A percentile compares a stretch with the other conserved stretches of the same genome.
Conservation (phyloP, 2,888 invertebrate species). For the Andricus curvator region DNA sequence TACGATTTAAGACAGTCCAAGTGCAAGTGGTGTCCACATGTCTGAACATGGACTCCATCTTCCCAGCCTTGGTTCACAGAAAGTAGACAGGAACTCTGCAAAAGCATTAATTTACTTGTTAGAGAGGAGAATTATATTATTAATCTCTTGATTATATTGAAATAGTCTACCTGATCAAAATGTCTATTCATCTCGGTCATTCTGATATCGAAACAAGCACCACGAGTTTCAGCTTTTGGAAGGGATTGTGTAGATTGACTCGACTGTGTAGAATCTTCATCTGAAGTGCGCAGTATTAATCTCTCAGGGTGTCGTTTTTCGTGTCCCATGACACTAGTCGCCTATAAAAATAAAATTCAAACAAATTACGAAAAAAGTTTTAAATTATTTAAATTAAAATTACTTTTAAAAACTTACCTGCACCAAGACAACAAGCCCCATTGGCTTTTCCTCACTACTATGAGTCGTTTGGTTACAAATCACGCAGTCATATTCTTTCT, state of each 20-base stretch:
- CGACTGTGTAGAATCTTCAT: constrained; percentile 80
- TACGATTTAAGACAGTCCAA: constrained; percentile 96
- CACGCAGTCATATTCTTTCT: constrained; percentile 93
- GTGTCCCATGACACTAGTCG: constrained; percentile 93
- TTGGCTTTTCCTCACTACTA: constrained; percentile 89
- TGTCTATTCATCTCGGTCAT: constrained; percentile 87
- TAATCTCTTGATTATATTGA: not conserved
- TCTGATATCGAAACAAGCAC: constrained; percentile 87
- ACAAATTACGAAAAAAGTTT: not conserved
- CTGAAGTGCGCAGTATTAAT: constrained; percentile 82
- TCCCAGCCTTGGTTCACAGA: constrained; percentile 92
- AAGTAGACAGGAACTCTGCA: constrained; percentile 87
- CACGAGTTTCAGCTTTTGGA: constrained; percentile 83
- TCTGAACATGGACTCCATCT: constrained; percentile 95
- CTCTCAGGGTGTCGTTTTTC: constrained; percentile 82
- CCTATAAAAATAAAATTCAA: constrained; percentile 73
- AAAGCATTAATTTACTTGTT: constrained; percentile 5
- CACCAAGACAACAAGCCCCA: constrained; percentile 93
- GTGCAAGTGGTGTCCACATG: constrained; percentile 98
- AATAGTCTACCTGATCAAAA: constrained; percentile 84
- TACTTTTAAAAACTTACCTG: constrained; percentile 79
- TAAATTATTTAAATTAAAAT: not conserved
- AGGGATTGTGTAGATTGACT: constrained; percentile 71
- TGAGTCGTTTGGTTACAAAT: constrained; percentile 96
- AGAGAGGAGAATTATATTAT: not conserved